Evolutionary conservation across 2,113 vertebrate species (phyloP).

Genomic region (Kryptolebias marmoratus): DNA sequence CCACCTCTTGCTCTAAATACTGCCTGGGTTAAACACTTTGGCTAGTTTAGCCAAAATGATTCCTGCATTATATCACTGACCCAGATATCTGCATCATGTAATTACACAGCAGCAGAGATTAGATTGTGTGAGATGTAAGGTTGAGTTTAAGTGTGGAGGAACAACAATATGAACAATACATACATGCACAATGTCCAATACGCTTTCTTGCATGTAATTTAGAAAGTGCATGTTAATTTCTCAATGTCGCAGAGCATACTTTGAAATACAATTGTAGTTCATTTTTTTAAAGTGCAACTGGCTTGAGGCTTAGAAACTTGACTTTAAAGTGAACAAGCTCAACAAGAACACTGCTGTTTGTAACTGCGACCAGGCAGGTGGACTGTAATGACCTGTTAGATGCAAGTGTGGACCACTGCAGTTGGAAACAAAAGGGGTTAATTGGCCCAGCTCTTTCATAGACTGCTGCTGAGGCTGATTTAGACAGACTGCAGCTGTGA

Average conservation of each 20-base stretch:
- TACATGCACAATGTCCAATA: not conserved
- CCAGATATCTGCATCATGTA: constrained; percentile 45
- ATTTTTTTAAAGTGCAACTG: too few species aligned
- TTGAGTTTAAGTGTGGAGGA: constrained; percentile 3
- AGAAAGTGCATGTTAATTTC: too few species aligned
- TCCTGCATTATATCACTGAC: constrained; percentile 44
- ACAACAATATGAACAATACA: not conserved
- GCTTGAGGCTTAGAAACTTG: not conserved
- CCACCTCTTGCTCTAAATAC: constrained; percentile 16
- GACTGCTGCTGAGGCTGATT: not conserved
- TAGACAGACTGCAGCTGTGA: constrained; percentile 10
- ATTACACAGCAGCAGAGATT: constrained; percentile 29
- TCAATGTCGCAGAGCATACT: too few species aligned
- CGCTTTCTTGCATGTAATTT: not conserved
- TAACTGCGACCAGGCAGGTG: not conserved
- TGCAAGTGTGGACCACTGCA: not conserved
- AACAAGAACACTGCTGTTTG: not conserved
- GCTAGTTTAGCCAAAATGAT: constrained; percentile 16
- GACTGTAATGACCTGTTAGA: not conserved
- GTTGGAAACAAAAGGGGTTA: not conserved
- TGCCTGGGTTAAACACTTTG: constrained; percentile 21
- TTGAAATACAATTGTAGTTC: too few species aligned
- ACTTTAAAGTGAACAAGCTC: not conserved
- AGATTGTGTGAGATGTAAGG: constrained; percentile 14
- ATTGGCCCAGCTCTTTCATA: not conserved